Base-by-base conservation (phyloP, 2,888 invertebrate species). In the Endotricha flammealis region DNA sequence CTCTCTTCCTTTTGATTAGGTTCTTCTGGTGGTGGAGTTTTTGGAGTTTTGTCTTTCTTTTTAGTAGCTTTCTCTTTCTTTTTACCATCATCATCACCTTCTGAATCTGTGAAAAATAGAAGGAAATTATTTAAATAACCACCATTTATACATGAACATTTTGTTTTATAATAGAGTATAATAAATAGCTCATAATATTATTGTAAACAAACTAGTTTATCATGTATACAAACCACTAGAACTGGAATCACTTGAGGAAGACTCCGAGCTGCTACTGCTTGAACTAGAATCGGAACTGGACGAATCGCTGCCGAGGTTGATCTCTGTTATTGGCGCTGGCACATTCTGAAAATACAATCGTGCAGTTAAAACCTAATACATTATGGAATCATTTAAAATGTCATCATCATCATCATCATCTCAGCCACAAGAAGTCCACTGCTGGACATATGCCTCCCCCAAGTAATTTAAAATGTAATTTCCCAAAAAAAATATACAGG, bases 231-330 rank as follows among this genome's bases (percentile, higher is more conserved):
- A 29, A 77, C 76, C 72, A 60, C 77, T 76, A 8, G 83, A 80
- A 38, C 73, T 75, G 24, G 71, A 75, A 38, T 75, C 76, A 39
- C 76, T 77, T 4, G 78, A 75, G 4, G 78, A 75, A 20, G 71
- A 66, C 20, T 65, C 67, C 1, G 73, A 75, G 31, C 68, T 68
- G 39, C 66, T 65, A 39, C 68, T 67, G 16, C 72, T 76, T 2
- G 76, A 76, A 43, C 74, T 76, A 12, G 80, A 79, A 2, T 70
- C 72, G 0, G 80, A 77, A 47, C 73, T 75, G 6, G 77, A 31
- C 4, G 17, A 75, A 1, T 64, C 77, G 40, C 74, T 76, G 31
- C 65, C 74, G 31, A 81, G 48, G 22, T 70, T 79, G 44, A 86
- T 80, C 44, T 81, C 78, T 2, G 78, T 64, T 13, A 73, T 57